Conservation (phyloP, 2,113 vertebrate species). For the Micromys minutus region DNA sequence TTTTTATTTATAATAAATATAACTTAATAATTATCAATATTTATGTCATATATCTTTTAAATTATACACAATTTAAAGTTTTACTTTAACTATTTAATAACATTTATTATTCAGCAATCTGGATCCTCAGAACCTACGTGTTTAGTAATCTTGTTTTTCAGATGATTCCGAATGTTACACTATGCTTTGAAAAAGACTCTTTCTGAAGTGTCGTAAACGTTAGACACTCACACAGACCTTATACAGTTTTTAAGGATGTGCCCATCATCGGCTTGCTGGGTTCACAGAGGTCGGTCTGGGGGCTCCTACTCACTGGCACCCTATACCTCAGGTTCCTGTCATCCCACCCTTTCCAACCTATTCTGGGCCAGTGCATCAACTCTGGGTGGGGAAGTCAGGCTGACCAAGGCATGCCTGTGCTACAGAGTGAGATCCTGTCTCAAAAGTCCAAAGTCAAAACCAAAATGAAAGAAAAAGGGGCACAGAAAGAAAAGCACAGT, state of each 20-base stretch:
- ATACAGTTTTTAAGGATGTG: not conserved
- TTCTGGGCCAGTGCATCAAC: too few species aligned
- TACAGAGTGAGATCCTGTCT: not conserved
- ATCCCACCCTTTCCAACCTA: not conserved
- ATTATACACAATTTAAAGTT: not conserved
- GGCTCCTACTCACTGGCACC: not conserved
- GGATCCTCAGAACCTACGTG: not conserved
- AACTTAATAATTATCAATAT: not conserved
- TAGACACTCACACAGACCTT: not conserved
- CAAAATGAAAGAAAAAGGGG: not conserved
- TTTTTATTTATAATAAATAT: too few species aligned
- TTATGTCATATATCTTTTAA: not conserved
- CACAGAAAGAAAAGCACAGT: not conserved
- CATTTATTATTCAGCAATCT: not conserved
- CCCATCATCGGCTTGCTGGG: not conserved
- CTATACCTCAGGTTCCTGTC: not conserved
- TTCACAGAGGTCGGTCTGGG: not conserved
- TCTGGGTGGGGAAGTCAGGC: not conserved
- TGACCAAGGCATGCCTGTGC: not conserved
- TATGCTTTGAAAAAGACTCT: not conserved
- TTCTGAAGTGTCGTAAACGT: not conserved
- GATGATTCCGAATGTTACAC: conserved; percentile 5
- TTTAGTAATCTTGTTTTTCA: not conserved
- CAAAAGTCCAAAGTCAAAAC: not conserved
- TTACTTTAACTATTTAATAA: conserved; percentile 41